Evolutionary conservation across 2,797 vertebrate species (phyloP), one percentile per base, ranked within the genome.

Genomic region (Chaenodraco wilsoni): DNA sequence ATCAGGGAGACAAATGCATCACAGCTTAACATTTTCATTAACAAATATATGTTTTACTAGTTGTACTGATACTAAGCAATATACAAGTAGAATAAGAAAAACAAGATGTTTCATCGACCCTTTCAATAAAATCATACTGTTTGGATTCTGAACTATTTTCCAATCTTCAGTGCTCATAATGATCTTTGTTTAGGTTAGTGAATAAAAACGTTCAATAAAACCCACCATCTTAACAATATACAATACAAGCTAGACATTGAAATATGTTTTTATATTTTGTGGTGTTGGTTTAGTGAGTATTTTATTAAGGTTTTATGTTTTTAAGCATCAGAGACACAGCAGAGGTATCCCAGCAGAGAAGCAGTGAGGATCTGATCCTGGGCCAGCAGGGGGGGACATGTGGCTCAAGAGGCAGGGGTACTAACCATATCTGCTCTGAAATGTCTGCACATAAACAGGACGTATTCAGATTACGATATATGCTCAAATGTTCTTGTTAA

Each of bases 361-460:
- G 17, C 41, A 21, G 33, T 84, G 84, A 81, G 57, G 78, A 15
- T 77, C 55, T 83, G 73, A 82, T 86, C 74, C 50, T 45, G 52
- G 79, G 74, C 91, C 91, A 91, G 90, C 86, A 91, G 87, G 81
- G 87, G 89, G 87, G 87, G 89, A 81, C 84, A 83, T 82, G 88
- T 45, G 74, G 84, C 83, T 66, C 82, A 63, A 58, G 78, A 84
- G 78, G 61, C 67, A 54, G 63, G 72, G 69, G 37, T 15, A 62
- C 27, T 9, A 67, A 72, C 37, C 51, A 23, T 19, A 15, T 37
- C 66, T 66, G 67, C 72, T 55, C 0, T 23, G 40, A 65, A 46
- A 68, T 44, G 37, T 59, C 44, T 51, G 19, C 11, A 14, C 51
- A 72, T 9, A 16, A n/a, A 16, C 6, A 37, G 13, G 37, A 48